A percentile compares a stretch with the other conserved stretches of the same genome.
Conservation (phyloP, 1,140 invertebrate species). For the Pseudomyrmex flavicornis region DNA sequence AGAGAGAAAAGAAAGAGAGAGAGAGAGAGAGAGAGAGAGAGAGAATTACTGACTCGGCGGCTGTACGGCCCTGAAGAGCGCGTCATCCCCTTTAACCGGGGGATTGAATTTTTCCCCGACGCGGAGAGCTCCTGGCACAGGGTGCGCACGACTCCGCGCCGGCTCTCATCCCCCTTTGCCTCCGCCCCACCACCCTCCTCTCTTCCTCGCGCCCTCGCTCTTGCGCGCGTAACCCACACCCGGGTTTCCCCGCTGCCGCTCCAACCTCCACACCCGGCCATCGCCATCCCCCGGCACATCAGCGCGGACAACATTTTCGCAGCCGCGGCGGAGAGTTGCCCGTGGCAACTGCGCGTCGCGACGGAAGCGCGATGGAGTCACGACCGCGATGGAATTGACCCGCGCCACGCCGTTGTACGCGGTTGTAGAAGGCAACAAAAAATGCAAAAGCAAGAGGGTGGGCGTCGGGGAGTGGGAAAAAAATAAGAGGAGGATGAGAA, state of each 20-base stretch:
- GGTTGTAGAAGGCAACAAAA: slow-evolving; percentile 70
- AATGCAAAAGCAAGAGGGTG: slow-evolving; percentile 73
- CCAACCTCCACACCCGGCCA: slow-evolving; percentile 47
- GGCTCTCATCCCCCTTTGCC: too few relatives aligned
- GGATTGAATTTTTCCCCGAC: slow-evolving; percentile 85
- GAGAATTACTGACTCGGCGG: slow-evolving; percentile 70
- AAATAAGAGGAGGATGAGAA: slow-evolving; percentile 69
- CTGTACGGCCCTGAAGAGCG: slow-evolving; percentile 72
- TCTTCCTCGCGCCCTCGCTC: slow-evolving; percentile 50
- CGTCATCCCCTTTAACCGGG: slow-evolving; percentile 83
- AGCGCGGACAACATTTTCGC: slow-evolving; percentile 81
- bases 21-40: slow-evolving; percentile 3
- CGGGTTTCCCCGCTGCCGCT: slow-evolving; percentile 41
- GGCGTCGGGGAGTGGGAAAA: slow-evolving; percentile 65
- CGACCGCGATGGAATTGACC: slow-evolving; percentile 81
- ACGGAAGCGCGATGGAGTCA: slow-evolving; percentile 66
- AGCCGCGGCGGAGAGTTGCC: slow-evolving; percentile 78
- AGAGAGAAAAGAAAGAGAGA: not conserved
- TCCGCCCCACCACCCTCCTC: slow-evolving; percentile 44
- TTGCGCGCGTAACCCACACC: slow-evolving; percentile 62
- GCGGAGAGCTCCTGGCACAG: slow-evolving; percentile 78
- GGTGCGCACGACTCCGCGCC: slow-evolving; percentile 75
- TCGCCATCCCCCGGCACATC: slow-evolving; percentile 47
- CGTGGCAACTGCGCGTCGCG: slow-evolving; percentile 81
- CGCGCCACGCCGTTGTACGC: slow-evolving; percentile 62